A percentile compares a stretch with the other conserved stretches of the same genome.
Evolutionary conservation across 2,113 vertebrate species (phyloP).

Genomic region (Noturus placidus): DNA sequence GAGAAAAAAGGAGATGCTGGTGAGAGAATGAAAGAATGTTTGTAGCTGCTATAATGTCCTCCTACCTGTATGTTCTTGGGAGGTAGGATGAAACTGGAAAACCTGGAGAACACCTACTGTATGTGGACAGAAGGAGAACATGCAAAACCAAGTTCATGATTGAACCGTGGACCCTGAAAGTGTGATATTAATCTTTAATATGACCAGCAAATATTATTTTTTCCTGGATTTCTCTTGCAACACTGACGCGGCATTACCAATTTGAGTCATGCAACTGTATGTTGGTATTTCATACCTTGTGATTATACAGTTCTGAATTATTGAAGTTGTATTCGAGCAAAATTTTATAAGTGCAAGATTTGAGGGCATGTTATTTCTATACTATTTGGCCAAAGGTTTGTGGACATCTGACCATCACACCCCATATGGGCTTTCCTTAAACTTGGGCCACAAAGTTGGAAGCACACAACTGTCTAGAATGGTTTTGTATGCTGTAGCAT

Average conservation of each 20-base stretch:
- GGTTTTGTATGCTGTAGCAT: background rate
- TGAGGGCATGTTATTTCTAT: background rate
- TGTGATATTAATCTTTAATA: background rate
- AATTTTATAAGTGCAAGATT: background rate
- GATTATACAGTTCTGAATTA: background rate
- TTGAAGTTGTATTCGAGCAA: background rate
- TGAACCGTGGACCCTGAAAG: background rate
- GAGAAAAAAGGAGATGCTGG: background rate
- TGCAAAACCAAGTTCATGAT: background rate
- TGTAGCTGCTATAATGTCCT: background rate
- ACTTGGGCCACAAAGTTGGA: background rate
- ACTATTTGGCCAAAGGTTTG: background rate
- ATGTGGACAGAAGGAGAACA: background rate
- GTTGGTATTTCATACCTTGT: background rate
- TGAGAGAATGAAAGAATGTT: background rate
- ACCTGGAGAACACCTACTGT: background rate
- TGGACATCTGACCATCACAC: background rate
- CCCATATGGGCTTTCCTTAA: background rate
- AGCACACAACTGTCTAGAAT: background rate
- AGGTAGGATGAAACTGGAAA: background rate
- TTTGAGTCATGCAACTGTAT: background rate
- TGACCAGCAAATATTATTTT: background rate
- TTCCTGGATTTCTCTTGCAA: background rate
- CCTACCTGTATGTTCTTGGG: background rate
- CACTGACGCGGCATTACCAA: background rate